These are phyloP conservation scores for Urocyon cinereoargenteus DNA, from an alignment of 2,797 vertebrate species.

Conservation along the genomic window DNA sequence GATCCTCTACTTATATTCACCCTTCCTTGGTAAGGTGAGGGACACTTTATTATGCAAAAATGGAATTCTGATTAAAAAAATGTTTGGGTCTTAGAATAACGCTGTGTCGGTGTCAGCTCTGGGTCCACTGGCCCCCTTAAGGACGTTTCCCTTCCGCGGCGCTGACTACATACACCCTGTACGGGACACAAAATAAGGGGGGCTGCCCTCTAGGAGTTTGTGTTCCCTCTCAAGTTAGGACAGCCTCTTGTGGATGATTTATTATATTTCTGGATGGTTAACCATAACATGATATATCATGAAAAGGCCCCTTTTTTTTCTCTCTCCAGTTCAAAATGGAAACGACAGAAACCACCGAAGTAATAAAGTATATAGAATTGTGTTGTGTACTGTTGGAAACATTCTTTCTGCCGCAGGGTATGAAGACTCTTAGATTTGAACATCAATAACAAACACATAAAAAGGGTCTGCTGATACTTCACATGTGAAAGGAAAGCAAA, in stretches of 20 bases:
- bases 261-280: slow-evolving; percentile 44
- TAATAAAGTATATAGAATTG: slow-evolving; percentile 69
- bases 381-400: slow-evolving; percentile 51
- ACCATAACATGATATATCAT: slow-evolving; percentile 7
- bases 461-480: slow-evolving; percentile 30
- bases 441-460: slow-evolving; percentile 41
- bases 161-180: neutral
- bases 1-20: neutral
- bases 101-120: neutral
- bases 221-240: neutral
- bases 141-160: neutral
- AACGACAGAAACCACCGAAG: slow-evolving; percentile 61
- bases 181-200: neutral
- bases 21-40: neutral
- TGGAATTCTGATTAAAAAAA: neutral
- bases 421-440: slow-evolving; percentile 51
- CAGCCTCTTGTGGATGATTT: slow-evolving; percentile 40
- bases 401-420: slow-evolving; percentile 54
- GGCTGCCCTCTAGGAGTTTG: neutral
- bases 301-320: neutral
- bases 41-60: neutral
- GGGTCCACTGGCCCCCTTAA: neutral
- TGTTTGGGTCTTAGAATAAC: neutral
- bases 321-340: slow-evolving; percentile 21
- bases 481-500: slow-evolving; percentile 54